Conservation (phyloP, 2,797 vertebrate genomes). For the Tenualosa ilisha region DNA sequence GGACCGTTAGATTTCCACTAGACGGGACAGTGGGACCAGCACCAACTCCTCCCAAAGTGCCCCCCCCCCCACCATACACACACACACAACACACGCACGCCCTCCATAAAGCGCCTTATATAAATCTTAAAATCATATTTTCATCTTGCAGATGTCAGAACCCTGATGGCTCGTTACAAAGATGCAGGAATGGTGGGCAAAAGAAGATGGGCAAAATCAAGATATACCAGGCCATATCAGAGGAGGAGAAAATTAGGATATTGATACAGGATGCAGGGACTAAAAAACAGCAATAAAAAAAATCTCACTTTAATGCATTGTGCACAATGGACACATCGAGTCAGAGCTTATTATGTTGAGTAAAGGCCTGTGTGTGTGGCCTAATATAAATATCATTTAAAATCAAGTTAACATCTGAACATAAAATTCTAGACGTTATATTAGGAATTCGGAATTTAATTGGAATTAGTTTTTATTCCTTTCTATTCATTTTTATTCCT, state of each 20-base stretch:
- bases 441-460: no score
- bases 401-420: no score
- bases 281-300: no score
- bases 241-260: not conserved
- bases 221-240: conserved; percentile 60
- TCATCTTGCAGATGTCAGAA: conserved; percentile 75
- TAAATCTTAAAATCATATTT: conserved; percentile 80
- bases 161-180: conserved; percentile 60
- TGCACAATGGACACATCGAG: no score
- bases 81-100: conserved; percentile 2
- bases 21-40: conserved; percentile 41
- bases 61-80: conserved; percentile 52
- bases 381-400: no score
- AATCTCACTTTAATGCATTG: no score
- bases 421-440: no score
- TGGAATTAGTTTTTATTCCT: no score
- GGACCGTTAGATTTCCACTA: conserved; percentile 60
- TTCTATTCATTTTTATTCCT: not conserved
- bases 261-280: not conserved
- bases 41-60: conserved; percentile 65
- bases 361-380: no score
- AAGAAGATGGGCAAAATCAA: conserved; percentile 72
- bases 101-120: conserved; percentile 72
- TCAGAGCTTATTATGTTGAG: no score
- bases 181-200: conserved; percentile 58